Evolutionary conservation across 2,888 invertebrate genomes (phyloP), one percentile per base, ranked within the genome.

Genomic region (Muscina levida): DNA sequence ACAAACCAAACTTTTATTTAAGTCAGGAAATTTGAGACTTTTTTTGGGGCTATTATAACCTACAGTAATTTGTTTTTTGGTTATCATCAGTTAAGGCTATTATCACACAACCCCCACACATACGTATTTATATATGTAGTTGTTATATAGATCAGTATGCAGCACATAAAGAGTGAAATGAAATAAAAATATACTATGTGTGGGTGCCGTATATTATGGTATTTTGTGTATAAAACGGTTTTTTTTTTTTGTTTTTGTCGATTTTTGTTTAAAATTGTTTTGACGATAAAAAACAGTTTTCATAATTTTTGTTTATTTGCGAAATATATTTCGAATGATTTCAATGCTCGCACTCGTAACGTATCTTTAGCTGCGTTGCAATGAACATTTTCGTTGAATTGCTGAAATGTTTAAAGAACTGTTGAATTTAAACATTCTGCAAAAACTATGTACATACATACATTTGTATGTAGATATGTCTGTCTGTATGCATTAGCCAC

Each of bases 121-220:
- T 48, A 48, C 17, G 31, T 31, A 31, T 8, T 31, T 31, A 31
- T 31, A 31, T 8, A 31, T 44, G 31, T 46, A 17, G 17, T 11
- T 70, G 51, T 4, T 46, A 11, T 62, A 66, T 48, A 71, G 8
- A 67, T 75, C 15, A 15, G 13, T 42, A 66, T 56, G 42, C n/a
- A 76, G 66, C 56, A 70, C 24, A 72, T 62, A 74, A 46, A 68
- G 17, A 56, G 22, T 22, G 56, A 76, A 76, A 48, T 59, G 39
- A 59, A 65, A 72, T 51, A 66, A 39, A 56, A 62, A 70, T 62
- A 78, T 73, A 67, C 17, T 67, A 5, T 51, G 74, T 72, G 79
- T 79, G 76, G 79, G 76, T 65, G 76, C 48, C 42, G 42, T 39
- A 37, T 5, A 39, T 19, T 37, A 13, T 1, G 48, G 11, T 51